Percentiles rank a stretch among this genome's conserved stretches.
These are phyloP conservation scores for Apamea crenata DNA, from an alignment of 2,888 invertebrate species.

Conservation along the genomic window DNA sequence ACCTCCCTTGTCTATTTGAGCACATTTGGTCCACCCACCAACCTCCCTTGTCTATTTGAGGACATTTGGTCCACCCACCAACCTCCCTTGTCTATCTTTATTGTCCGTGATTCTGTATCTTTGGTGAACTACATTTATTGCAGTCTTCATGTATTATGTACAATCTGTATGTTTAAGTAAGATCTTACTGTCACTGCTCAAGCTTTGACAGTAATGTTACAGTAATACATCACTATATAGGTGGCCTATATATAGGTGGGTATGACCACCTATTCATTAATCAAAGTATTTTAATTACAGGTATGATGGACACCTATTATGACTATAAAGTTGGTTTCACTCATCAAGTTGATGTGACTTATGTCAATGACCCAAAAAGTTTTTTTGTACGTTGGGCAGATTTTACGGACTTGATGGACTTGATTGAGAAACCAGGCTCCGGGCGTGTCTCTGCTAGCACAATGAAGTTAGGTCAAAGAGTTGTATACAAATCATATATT, in stretches of 20 bases:
- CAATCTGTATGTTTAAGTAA: neutral
- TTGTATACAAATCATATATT: constrained; percentile 51
- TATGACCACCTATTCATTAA: neutral
- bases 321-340: constrained; percentile 41
- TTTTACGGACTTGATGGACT: constrained; percentile 7
- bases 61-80: neutral
- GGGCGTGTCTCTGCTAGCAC: neutral
- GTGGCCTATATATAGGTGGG: too few relatives aligned
- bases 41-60: too few relatives aligned
- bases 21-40: neutral
- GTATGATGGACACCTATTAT: constrained; percentile 4
- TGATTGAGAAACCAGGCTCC: constrained; percentile 40
- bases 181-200: neutral
- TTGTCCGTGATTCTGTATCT: neutral
- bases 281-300: constrained; percentile 24
- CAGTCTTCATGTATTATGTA: neutral
- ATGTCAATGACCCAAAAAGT: constrained; percentile 54
- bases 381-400: constrained; percentile 47
- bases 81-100: neutral
- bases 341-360: constrained; percentile 52
- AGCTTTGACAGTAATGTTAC: too few relatives aligned
- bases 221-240: too few relatives aligned
- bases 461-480: constrained; percentile 19
- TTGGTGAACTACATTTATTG: neutral
- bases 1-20: too few relatives aligned